Evolutionary conservation across 2,888 invertebrate species (phyloP).

Genomic region (Noctua janthe): DNA sequence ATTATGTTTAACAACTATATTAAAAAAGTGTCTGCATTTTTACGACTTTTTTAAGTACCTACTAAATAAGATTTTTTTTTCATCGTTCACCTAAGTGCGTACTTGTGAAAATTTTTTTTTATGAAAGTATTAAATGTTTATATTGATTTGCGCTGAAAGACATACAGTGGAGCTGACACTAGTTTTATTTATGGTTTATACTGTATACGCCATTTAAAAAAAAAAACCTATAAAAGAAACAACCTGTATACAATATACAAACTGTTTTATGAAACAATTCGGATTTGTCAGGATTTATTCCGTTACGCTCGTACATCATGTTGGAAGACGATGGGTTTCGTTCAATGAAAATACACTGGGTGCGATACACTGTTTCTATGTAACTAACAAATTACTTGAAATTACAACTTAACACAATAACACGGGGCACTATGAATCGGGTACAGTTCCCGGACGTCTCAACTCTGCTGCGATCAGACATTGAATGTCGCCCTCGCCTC

Average conservation of each 20-base stretch:
- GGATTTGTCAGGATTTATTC: no score
- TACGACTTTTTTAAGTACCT: conserved; percentile 33
- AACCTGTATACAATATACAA: neutral
- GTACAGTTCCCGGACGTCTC: no score
- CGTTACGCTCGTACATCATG: no score
- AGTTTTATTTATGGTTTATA: conserved; percentile 1
- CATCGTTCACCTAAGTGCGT: no score
- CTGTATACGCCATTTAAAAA: neutral
- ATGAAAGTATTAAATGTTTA: neutral
- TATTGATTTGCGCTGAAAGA: neutral
- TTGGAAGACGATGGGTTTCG: no score
- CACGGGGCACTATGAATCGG: no score
- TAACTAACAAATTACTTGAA: no score
- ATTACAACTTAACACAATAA: no score
- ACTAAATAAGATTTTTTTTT: conserved; percentile 7
- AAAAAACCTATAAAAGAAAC: neutral
- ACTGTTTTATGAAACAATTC: neutral
- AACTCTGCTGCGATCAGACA: no score
- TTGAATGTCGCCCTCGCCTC: no score
- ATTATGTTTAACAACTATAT: conserved; percentile 32
- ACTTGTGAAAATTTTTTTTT: conserved; percentile 19
- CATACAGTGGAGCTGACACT: neutral
- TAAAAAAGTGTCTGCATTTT: conserved; percentile 32
- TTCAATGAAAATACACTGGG: no score
- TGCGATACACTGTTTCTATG: no score